Evolutionary conservation across 2,888 invertebrate species (phyloP), one percentile per base, ranked within the genome.

Genomic region (Noctua pronuba): DNA sequence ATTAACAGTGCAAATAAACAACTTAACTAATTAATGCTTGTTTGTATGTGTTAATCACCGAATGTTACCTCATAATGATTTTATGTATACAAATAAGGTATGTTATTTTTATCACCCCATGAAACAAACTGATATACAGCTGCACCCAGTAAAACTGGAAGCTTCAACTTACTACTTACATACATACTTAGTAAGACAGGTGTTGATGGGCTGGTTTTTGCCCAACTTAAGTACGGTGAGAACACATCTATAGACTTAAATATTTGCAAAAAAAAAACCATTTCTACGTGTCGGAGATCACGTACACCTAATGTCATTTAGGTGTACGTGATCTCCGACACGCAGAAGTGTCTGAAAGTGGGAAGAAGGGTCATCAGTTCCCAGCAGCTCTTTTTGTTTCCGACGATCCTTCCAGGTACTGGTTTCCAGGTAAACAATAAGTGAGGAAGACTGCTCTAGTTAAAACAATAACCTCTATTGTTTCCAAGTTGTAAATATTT

Each of bases 1-100:
- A 74, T 71, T 79, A 71, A 28, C 18, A 11, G n/a, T 58, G 28
- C 66, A 60, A 67, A 67, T 44, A 79, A 79, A 79, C 65, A 71
- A 79, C 35, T 2, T 67, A 49, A 38, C 38, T 71, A 60, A 76
- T 60, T 77, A 75, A 44, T 46, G 28, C 6, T 44, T 10, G 35
- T 35, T 44, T 18, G 4, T 28, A 16, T 28, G 13, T 38, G 28
- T 28, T 46, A 18, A 24, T 74, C 35, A 21, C n/a, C 16, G 35
- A 13, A 73, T 52, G 52, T n/a, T 55, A 73, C 24, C 28, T 31
- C 7, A 18, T 71, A 28, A 69, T 31, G 1, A 41, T 28, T 24
- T 7, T 24, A 38, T 1, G 52, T 11, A 3, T 3, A 24, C 11
- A 52, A 21, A 21, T 49, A 7, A 46, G 18, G n/a, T n/a, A n/a